Evolutionary conservation across 2,888 invertebrate species (phyloP), one percentile per base, ranked within the genome.

Genomic region (Myopa tessellatipennis): DNA sequence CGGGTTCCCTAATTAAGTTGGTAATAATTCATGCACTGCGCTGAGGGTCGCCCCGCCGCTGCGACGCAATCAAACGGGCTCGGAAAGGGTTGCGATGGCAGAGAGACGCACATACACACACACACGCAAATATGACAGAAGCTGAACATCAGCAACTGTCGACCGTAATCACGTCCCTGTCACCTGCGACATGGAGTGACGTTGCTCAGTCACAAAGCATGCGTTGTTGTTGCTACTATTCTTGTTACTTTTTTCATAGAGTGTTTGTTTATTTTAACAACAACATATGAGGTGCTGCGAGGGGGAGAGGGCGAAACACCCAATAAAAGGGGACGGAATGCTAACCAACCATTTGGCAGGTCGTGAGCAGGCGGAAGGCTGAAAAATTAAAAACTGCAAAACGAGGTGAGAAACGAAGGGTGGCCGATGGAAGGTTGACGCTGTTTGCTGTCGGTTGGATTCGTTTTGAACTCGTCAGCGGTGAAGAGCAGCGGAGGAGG

Each of bases 121-220:
- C 55, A 52, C 8, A 58, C n/a, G 40, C 34, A 60, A 71, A 58
- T 40, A 61, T 75, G 65, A 71, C 77, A 77, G 79, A 68, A 61
- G 72, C 74, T 77, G 79, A 76, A 78, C 78, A 78, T 78, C 80
- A 76, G 77, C 78, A 80, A 79, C 79, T 82, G 82, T 83, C 82
- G 82, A 83, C 83, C 83, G 81, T 81, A 83, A 83, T 83, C 83
- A 83, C 81, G 80, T 78, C 81, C 80, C 81, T 83, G 83, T 83
- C 83, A 79, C 75, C 80, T 77, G 63, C 80, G 82, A 83, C 82
- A 83, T 81, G 81, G 78, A 80, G 79, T 82, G 82, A 81, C 82
- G 82, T 81, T 82, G 82, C 82, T 79, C 77, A 78, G 67, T 71
- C 72, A 75, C 78, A 75, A 75, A 75, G 70, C 74, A 55, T 74